phyloP scores from a whole-genome alignment of 2,797 vertebrate species.

The Telmatherina bonti region DNA sequence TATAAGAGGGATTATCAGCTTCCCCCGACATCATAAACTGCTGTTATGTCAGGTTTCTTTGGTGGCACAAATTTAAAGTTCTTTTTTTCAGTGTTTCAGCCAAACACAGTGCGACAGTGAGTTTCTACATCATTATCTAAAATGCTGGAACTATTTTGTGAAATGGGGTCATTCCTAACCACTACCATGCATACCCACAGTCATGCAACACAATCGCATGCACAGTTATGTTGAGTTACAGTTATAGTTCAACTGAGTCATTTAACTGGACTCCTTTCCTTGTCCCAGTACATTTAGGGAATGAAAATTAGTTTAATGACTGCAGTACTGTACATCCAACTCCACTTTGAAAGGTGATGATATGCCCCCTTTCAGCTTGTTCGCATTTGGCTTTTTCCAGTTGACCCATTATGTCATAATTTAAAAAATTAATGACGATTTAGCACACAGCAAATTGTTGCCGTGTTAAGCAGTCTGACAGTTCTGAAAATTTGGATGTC shows the following conservation, averaged over 20 bases:
- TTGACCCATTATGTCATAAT: background rate
- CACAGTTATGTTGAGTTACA: background rate
- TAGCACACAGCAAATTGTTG: background rate
- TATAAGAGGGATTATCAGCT: background rate
- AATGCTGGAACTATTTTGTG: background rate
- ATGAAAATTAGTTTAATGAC: background rate
- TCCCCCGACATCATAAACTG: background rate
- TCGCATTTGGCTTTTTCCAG: background rate
- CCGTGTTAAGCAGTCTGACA: background rate
- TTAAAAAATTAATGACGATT: background rate
- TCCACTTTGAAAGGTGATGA: background rate
- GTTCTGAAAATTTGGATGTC: no score
- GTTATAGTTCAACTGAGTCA: background rate
- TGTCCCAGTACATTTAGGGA: background rate
- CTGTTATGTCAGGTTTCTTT: background rate
- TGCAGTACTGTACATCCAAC: background rate
- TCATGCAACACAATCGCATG: background rate
- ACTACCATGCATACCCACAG: background rate
- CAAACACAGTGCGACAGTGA: background rate
- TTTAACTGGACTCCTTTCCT: background rate
- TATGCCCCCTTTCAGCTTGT: background rate
- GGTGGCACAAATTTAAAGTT: background rate
- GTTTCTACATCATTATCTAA: no score
- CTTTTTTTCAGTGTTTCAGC: background rate
- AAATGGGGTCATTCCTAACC: background rate